Conservation (phyloP, 2,113 vertebrate genomes). For the Caracal caracal region DNA sequence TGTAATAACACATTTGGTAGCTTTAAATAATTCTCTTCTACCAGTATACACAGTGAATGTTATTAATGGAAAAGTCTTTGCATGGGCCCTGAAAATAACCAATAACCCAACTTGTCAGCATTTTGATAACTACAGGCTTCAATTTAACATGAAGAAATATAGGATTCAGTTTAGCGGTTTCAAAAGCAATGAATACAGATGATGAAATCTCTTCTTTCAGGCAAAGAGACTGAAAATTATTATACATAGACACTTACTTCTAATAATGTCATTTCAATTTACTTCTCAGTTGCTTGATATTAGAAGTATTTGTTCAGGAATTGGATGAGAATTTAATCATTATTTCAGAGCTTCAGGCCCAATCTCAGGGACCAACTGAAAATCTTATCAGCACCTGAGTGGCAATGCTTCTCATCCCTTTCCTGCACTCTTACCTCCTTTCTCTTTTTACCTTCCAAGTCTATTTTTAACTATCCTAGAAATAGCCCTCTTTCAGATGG, state of each 20-base stretch:
- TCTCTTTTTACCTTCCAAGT: not conserved
- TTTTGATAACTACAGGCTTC: conserved; percentile 64
- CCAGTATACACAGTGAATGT: conserved; percentile 34
- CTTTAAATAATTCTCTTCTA: conserved; percentile 62
- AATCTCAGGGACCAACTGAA: not conserved
- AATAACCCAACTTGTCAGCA: conserved; percentile 69
- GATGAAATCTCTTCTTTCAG: conserved; percentile 45
- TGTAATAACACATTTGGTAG: conserved; percentile 64
- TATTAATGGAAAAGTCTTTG: conserved; percentile 61
- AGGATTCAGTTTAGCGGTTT: conserved; percentile 53
- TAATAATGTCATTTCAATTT: conserved; percentile 66
- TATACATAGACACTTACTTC: conserved; percentile 37
- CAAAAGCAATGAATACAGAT: conserved; percentile 65
- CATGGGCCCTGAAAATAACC: conserved; percentile 48
- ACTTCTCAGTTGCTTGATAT: not conserved
- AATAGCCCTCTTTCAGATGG: not conserved
- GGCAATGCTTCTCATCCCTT: not conserved
- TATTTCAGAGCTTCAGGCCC: not conserved
- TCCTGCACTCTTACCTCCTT: not conserved
- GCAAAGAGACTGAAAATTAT: conserved; percentile 25
- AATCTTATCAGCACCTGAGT: not conserved
- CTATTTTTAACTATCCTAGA: not conserved
- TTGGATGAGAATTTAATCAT: conserved; percentile 22
- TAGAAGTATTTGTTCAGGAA: conserved; percentile 20
- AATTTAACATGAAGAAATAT: conserved; percentile 62